phyloP scores from a whole-genome alignment of 2,888 invertebrate species.

The Rhabditophanes sp. region DNA sequence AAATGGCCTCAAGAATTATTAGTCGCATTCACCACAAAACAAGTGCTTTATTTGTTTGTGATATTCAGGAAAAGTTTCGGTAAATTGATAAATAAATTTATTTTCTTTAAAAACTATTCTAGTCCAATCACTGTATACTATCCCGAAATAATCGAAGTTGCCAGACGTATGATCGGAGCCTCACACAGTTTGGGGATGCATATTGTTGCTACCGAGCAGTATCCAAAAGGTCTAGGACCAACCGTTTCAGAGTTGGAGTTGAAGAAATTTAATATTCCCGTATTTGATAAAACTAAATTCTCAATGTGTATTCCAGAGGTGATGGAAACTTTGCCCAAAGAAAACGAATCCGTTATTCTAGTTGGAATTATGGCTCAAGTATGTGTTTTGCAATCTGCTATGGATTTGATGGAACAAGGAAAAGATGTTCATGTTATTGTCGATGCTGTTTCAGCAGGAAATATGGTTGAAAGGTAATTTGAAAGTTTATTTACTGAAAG shows the following conservation, averaged over 20 bases:
- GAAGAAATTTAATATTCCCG: constrained; percentile 33
- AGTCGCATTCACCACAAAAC: too few species aligned
- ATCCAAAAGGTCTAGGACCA: constrained; percentile 51
- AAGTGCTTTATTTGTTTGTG: constrained; percentile 64
- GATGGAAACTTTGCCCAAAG: constrained; percentile 34
- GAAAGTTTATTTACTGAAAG: too few species aligned
- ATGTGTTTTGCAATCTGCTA: constrained; percentile 52
- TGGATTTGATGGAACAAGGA: constrained; percentile 48
- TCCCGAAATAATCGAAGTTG: constrained; percentile 56
- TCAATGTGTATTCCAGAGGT: constrained; percentile 51
- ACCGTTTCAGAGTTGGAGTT: constrained; percentile 51
- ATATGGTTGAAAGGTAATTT: constrained; percentile 48
- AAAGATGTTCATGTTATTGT: constrained; percentile 52
- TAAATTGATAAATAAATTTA: constrained; percentile 5
- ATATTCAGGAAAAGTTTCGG: constrained; percentile 64
- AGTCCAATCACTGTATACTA: not conserved
- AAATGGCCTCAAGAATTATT: too few species aligned
- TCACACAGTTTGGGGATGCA: constrained; percentile 50
- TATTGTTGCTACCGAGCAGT: constrained; percentile 53
- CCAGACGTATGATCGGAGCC: constrained; percentile 48
- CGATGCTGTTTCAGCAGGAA: constrained; percentile 51
- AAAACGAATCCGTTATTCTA: constrained; percentile 44
- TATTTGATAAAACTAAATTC: constrained; percentile 45
- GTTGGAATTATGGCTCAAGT: constrained; percentile 53
- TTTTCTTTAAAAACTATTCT: not conserved